Conservation (phyloP, 2,797 vertebrate genomes). For the Corythornis leucogaster region DNA sequence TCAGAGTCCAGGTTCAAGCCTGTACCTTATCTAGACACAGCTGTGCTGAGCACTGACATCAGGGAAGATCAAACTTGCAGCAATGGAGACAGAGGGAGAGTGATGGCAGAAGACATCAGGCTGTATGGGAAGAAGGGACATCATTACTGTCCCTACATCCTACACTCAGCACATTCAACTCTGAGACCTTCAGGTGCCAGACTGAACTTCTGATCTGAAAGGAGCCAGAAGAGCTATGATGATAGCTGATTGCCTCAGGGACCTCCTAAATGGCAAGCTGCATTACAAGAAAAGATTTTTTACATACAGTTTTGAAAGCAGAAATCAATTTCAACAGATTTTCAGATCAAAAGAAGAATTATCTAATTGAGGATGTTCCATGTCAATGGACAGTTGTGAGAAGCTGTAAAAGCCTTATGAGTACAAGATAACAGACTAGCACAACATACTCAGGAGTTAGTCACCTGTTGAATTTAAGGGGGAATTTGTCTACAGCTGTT, state of each 20-base stretch:
- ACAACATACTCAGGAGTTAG: background rate
- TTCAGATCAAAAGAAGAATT: background rate
- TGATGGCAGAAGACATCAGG: background rate
- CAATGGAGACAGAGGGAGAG: background rate
- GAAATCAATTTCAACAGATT: background rate
- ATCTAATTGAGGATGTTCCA: background rate
- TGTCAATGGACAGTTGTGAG: background rate
- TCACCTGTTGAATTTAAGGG: background rate
- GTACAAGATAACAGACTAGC: background rate
- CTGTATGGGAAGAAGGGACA: background rate
- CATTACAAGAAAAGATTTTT: background rate
- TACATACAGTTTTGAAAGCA: background rate
- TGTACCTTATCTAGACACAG: fast-evolving
- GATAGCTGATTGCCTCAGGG: background rate
- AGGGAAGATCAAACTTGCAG: background rate
- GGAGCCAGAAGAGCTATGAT: background rate
- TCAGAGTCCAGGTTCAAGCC: background rate
- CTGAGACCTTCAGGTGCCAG: background rate
- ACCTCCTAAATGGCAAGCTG: background rate
- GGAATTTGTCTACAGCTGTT: background rate
- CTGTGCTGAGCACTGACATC: background rate
- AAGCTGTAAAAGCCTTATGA: background rate
- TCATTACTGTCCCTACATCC: fast-evolving
- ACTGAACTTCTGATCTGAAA: background rate
- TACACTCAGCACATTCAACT: background rate